Base-by-base conservation (phyloP, 1,140 invertebrate genomes). In the Pemphigus obesinymphae region DNA sequence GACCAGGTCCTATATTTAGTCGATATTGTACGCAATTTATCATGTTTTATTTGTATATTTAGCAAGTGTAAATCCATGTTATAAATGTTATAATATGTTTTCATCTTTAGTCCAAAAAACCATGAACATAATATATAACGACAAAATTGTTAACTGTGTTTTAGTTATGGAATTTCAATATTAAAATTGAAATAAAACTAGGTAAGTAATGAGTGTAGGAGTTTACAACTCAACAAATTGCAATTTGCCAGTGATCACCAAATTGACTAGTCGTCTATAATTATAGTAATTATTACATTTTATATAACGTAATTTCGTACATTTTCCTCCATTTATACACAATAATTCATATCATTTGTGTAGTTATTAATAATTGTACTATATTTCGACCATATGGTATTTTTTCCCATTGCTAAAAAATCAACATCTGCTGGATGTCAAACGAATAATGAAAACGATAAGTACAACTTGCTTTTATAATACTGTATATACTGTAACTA, bases 361-460 rank as follows among this genome's bases (percentile, higher is more conserved):
- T 73, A 31, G 13, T 72, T 72, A 29, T 73, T 48, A 31, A 73
- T 50, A 50, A 73, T 73, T 50, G 43, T 73, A n/a, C n/a, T 73
- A 20, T 73, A 73, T 50, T 73, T 50, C 13, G 23, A 50, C 70
- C 43, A 73, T 73, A 73, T 73, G 70, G 43, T 31, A 50, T 34
- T 73, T 73, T 45, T 50, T 73, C 2, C 10, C n/a, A 48, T 48
- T 50, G 17, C 45, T 20, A 29, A 72, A 72, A 29, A 70, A 50
- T 50, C 43, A 20, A 73, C 70, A 73, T 73, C 70, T 73, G 70
- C 43, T 20, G n/a, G 10, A 50, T 73, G 43, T 73, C 43, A 73
- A 50, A 73, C 43, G 3, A 73, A 73, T 50, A 72, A 48, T 70
- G 6, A 70, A 70, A 50, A 48, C 31, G 26, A 73, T 13, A 15